These are phyloP conservation scores for Drosophila bunnanda DNA, from an alignment of 2,888 invertebrate species.

Conservation along the genomic window DNA sequence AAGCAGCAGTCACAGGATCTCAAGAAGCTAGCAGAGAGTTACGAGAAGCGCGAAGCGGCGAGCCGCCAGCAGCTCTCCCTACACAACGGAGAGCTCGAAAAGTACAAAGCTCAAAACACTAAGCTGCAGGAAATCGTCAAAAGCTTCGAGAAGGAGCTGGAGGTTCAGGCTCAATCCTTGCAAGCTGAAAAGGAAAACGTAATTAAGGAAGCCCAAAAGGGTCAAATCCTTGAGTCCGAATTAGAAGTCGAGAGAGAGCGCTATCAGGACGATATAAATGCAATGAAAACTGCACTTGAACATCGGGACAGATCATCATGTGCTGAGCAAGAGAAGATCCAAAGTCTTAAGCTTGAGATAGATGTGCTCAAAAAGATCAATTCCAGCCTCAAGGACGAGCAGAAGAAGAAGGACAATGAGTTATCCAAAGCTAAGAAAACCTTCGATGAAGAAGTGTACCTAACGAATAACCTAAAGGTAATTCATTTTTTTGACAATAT, in stretches of 20 bases:
- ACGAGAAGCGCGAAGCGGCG: not conserved
- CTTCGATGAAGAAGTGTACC: not conserved
- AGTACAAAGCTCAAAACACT: no score
- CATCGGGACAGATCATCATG: not conserved
- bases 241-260: not conserved
- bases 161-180: not conserved
- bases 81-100: not conserved
- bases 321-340: not conserved
- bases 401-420: not conserved
- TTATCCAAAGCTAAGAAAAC: no score
- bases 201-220: not conserved
- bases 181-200: not conserved
- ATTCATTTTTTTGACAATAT: no score
- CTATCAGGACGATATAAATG: not conserved
- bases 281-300: not conserved
- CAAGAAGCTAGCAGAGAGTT: no score
- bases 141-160: not conserved
- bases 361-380: not conserved
- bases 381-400: not conserved
- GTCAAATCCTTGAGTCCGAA: not conserved
- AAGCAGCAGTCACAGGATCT: not conserved
- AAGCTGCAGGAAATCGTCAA: not conserved
- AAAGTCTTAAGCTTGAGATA: not conserved
- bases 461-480: not conserved
- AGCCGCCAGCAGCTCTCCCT: not conserved